Evolutionary conservation across 2,888 invertebrate genomes (phyloP), one percentile per base, ranked within the genome.

Genomic region (Latheticus oryzae): DNA sequence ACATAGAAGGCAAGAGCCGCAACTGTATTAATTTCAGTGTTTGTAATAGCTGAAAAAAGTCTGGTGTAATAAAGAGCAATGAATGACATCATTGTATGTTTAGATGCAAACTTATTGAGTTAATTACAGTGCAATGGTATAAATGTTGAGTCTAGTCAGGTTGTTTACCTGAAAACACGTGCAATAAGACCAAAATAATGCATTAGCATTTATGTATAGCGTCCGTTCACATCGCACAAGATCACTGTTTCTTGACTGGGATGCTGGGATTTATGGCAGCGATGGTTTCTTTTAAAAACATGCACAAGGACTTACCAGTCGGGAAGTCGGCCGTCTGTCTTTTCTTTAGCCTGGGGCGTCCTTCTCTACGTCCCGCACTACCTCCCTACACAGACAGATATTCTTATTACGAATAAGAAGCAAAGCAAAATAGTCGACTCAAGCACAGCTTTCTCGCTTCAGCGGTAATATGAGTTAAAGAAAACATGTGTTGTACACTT

Each of bases 401-500:
- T 45, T 45, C 37, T 17, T 38, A 11, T 16, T 38, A 12, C 17
- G 5, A 30, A 38, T 38, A 23, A 42, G 23, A 52, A 17, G 33
- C 13, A 42, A 23, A 12, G 32, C 24, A 11, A 50, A 52, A 17
- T 32, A 12, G 8, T 32, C 26, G 28, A 5, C 30, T 51, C 19
- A 30, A 26, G 9, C 13, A 16, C 19, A 50, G 50, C 50, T 50
- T 35, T 19, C 21, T 38, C 38, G 21, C 33, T 38, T 50, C 26
- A 50, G 17, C 16, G 23, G 33, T 40, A 52, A 52, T 52, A 19
- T 30, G 45, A 54, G 53, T 45, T 32, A 24, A 37, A 40, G 32
- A 56, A 53, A 59, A 67, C 68, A 68, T 68, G 64, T 68, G 68
- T 61, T 63, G 58, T 61, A 66, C 68, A 68, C 66, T 68, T 66